A percentile compares a stretch with the other conserved stretches of the same genome.
phyloP scores from a whole-genome alignment of 2,797 vertebrate species.

The Carcharodon carcharias region DNA sequence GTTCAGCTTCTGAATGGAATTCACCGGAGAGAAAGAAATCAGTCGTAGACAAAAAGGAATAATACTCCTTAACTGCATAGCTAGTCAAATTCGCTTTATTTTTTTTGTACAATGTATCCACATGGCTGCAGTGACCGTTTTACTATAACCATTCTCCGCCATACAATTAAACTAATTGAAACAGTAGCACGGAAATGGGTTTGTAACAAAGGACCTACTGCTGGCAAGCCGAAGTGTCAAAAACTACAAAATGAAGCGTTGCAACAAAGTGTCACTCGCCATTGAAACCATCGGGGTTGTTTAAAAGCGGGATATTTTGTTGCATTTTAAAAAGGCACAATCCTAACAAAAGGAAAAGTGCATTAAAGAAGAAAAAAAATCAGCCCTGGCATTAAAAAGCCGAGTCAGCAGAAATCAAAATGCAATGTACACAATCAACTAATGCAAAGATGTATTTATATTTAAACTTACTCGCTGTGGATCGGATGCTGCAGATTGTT shows the following conservation, averaged over 20 bases:
- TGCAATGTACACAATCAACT: background rate
- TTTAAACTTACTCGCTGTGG: background rate
- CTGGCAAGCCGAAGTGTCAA: constrained; percentile 22
- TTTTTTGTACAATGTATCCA: background rate
- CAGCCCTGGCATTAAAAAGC: background rate
- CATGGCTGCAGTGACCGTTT: background rate
- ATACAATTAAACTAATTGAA: constrained; percentile 21
- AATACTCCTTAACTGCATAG: background rate
- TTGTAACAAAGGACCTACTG: constrained; percentile 22
- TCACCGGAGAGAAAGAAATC: background rate
- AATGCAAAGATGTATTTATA: background rate
- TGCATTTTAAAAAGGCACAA: background rate
- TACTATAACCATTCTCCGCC: background rate
- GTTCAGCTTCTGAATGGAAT: background rate
- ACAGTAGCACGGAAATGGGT: background rate
- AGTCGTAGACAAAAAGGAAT: background rate
- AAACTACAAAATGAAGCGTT: constrained; percentile 15
- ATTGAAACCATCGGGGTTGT: background rate
- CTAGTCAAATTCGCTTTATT: background rate
- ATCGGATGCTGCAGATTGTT: background rate
- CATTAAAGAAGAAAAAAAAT: background rate
- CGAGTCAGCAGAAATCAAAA: constrained; percentile 3
- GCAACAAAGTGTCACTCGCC: constrained; percentile 25
- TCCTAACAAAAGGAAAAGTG: background rate
- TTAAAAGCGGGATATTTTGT: background rate